Percentiles rank a stretch among this genome's conserved stretches.
phyloP scores from a whole-genome alignment of 1,140 invertebrate species.

The Papilio polytes region DNA sequence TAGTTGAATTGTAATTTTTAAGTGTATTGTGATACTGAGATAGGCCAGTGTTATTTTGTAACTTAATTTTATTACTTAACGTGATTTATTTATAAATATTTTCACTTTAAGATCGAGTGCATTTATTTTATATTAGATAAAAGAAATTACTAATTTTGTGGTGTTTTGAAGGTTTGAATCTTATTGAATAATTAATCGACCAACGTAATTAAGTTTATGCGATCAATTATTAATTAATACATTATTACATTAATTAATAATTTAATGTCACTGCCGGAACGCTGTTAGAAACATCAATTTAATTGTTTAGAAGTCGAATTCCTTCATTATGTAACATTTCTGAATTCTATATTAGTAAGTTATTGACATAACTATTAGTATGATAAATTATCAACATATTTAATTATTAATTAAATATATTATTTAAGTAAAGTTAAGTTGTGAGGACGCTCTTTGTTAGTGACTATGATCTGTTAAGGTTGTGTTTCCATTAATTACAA shows the following conservation, averaged over 20 bases:
- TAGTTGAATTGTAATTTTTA: constrained; percentile 38
- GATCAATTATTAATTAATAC: neutral
- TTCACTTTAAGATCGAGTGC: constrained; percentile 38
- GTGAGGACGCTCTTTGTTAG: constrained; percentile 2
- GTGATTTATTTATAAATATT: constrained; percentile 36
- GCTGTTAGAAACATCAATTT: too few species aligned
- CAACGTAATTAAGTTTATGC: too few species aligned
- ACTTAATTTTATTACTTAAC: constrained; percentile 8
- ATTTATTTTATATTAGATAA: constrained; percentile 40
- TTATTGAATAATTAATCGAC: too few species aligned
- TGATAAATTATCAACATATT: constrained; percentile 61
- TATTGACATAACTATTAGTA: constrained; percentile 48
- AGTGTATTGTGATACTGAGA: constrained; percentile 48
- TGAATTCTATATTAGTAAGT: constrained; percentile 40
- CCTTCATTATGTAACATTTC: constrained; percentile 37
- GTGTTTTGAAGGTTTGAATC: neutral
- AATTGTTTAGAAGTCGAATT: neutral
- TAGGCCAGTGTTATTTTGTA: constrained; percentile 25
- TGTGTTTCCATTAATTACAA: neutral
- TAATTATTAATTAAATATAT: neutral
- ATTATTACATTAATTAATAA: neutral
- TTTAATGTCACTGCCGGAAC: neutral
- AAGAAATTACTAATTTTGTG: neutral
- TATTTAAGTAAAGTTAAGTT: neutral
- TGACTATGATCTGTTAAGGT: neutral